Percentiles rank a stretch among this genome's conserved stretches.
Conservation (phyloP, 2,888 invertebrate species). For the Eilema griseolum region DNA sequence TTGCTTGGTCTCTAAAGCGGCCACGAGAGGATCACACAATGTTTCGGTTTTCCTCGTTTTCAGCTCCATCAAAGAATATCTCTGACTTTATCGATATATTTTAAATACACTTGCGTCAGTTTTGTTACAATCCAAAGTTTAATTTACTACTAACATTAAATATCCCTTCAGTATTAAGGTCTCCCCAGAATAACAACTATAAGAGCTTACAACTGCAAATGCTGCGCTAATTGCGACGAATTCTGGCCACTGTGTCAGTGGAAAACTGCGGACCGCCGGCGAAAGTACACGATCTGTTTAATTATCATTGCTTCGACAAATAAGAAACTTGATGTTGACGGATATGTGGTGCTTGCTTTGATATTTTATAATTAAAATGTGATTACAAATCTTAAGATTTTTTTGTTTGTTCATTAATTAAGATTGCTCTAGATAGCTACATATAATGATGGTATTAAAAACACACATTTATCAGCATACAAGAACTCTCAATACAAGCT, state of each 20-base stretch:
- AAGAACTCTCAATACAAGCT: too few relatives aligned
- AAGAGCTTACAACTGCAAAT: slow-evolving; percentile 62
- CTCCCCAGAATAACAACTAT: slow-evolving; percentile 24
- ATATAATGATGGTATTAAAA: too few relatives aligned
- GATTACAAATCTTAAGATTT: not conserved
- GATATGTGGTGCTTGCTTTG: slow-evolving; percentile 19
- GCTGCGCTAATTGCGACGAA: slow-evolving; percentile 61
- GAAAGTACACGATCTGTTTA: slow-evolving; percentile 51
- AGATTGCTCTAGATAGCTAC: too few relatives aligned
- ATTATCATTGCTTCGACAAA: slow-evolving; percentile 44
- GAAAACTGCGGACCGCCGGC: slow-evolving; percentile 31
- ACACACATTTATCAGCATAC: too few relatives aligned
- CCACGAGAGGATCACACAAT: too few relatives aligned
- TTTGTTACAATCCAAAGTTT: not conserved
- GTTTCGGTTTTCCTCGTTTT: too few relatives aligned
- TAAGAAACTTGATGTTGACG: slow-evolving; percentile 32
- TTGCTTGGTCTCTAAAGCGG: too few relatives aligned
- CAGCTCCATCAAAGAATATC: not conserved
- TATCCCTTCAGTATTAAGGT: not conserved
- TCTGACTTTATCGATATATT: not conserved
- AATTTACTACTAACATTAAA: not conserved
- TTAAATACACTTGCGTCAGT: not conserved
- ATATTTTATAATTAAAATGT: not conserved
- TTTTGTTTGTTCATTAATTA: not conserved
- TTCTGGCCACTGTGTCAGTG: slow-evolving; percentile 66